A percentile compares a stretch with the other conserved stretches of the same genome.
phyloP scores from a whole-genome alignment of 2,797 vertebrate species.

The Crocodylus rhombifer region DNA sequence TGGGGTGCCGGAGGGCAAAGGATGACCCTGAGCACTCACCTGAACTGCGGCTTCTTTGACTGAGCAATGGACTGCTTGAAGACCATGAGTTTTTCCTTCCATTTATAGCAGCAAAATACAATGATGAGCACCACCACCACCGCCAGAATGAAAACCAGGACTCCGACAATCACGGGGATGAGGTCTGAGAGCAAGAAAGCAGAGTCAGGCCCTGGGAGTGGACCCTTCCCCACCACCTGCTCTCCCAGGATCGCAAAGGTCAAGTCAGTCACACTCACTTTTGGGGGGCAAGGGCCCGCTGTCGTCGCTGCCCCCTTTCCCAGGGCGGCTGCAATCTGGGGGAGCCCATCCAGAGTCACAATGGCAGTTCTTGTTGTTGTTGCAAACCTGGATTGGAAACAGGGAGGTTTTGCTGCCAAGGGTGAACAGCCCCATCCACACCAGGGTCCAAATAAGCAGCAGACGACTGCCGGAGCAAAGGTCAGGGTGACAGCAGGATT shows the following conservation, averaged over 20 bases:
- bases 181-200: constrained; percentile 63
- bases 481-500: background rate
- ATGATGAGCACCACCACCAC: constrained; percentile 26
- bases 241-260: background rate
- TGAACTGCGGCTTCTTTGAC: constrained; percentile 77
- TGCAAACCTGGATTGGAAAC: constrained; percentile 79
- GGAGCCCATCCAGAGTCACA: constrained; percentile 93
- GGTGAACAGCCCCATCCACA: too few relatives aligned
- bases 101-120: constrained; percentile 69
- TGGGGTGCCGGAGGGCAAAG: background rate
- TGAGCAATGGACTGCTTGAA: constrained; percentile 55
- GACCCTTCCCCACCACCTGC: background rate
- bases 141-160: constrained; percentile 65
- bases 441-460: background rate
- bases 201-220: background rate
- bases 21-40: constrained; percentile 64
- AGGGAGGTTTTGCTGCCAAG: background rate
- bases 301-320: constrained; percentile 92
- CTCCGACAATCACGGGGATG: constrained; percentile 63
- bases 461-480: background rate
- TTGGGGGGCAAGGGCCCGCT: constrained; percentile 87
- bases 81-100: constrained; percentile 68
- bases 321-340: constrained; percentile 86
- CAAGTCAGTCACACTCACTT: constrained; percentile 78
- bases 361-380: constrained; percentile 94